phyloP scores from a whole-genome alignment of 2,113 vertebrate genomes.

The Isichthys henryi region DNA sequence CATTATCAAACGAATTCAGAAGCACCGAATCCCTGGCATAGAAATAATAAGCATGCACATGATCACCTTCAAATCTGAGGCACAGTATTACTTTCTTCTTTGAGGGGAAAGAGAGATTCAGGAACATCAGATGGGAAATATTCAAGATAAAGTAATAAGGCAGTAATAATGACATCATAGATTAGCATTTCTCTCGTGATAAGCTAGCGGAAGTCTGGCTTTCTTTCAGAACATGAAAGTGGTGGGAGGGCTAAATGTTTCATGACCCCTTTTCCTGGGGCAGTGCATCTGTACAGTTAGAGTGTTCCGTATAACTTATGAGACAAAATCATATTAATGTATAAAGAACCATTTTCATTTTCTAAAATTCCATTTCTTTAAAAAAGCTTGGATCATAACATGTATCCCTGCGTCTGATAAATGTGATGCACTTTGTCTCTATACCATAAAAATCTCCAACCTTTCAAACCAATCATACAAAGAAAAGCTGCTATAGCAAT shows the following conservation, averaged over 20 bases:
- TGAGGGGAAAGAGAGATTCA: background rate
- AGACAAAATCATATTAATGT: background rate
- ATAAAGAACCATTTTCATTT: background rate
- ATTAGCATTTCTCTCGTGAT: background rate
- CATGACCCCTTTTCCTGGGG: background rate
- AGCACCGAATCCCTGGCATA: background rate
- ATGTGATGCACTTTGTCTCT: background rate
- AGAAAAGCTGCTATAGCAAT: background rate
- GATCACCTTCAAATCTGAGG: background rate
- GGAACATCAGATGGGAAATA: background rate
- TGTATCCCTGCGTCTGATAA: background rate
- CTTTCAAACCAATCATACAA: background rate
- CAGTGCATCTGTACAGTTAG: background rate
- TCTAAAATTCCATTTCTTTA: background rate
- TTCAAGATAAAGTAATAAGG: slow-evolving; percentile 9
- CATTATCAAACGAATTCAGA: background rate
- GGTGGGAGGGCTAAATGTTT: background rate
- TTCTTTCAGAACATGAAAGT: background rate
- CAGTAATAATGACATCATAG: background rate
- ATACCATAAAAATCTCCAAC: background rate
- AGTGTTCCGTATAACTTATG: background rate
- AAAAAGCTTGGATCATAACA: background rate
- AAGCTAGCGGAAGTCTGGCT: background rate
- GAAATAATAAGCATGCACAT: background rate
- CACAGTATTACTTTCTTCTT: background rate